Evolutionary conservation across 2,797 vertebrate genomes (phyloP).

Genomic region (Periophthalmus magnuspinnatus): DNA sequence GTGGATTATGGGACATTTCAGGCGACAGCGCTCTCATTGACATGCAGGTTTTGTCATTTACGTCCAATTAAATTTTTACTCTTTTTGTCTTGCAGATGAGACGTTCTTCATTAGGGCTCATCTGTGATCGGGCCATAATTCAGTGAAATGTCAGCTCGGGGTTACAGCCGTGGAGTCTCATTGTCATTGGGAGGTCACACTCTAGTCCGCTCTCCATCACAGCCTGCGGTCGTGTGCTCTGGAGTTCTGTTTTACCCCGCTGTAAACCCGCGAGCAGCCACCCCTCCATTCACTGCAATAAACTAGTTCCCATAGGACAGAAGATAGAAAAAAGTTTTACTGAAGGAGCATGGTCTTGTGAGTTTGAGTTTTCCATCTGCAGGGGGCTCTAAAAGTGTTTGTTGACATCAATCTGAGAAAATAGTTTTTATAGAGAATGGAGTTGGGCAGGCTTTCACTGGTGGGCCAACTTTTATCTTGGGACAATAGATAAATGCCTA

Average conservation of each 20-base stretch:
- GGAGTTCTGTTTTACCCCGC: constrained; percentile 42
- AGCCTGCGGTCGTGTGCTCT: constrained; percentile 43
- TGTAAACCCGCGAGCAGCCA: constrained; percentile 45
- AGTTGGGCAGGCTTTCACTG: constrained; percentile 13
- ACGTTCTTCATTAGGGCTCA: constrained; percentile 44
- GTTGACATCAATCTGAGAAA: constrained; percentile 6
- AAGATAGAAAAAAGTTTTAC: constrained; percentile 25
- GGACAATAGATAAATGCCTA: background rate
- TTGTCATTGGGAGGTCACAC: constrained; percentile 59
- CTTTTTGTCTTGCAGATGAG: constrained; percentile 23
- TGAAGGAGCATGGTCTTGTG: constrained; percentile 10
- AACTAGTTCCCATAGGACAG: constrained; percentile 32
- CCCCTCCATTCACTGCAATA: constrained; percentile 36
- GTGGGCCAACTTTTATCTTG: background rate
- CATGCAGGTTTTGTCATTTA: constrained; percentile 7
- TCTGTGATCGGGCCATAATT: constrained; percentile 42
- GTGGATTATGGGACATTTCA: background rate
- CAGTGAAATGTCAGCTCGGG: constrained; percentile 45
- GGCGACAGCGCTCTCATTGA: constrained; percentile 1
- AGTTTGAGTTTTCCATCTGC: constrained; percentile 31
- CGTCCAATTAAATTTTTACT: constrained; percentile 11
- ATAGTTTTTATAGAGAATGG: constrained; percentile 1
- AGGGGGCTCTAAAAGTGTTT: constrained; percentile 17
- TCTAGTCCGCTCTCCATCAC: constrained; percentile 53
- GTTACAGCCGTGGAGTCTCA: constrained; percentile 34